Evolutionary conservation across 2,797 vertebrate species (phyloP).

Genomic region (Nothura maculosa): DNA sequence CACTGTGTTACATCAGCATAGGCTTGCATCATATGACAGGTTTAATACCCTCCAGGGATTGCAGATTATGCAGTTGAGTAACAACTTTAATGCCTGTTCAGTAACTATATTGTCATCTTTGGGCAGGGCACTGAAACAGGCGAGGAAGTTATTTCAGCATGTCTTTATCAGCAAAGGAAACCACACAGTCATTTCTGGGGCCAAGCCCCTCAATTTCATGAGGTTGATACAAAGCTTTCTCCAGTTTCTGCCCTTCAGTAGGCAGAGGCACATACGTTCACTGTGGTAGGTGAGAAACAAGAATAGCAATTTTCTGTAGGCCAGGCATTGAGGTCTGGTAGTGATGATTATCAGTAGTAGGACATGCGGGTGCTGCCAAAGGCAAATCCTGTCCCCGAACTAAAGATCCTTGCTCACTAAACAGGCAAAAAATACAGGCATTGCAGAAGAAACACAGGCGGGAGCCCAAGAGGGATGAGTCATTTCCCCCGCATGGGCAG

Average conservation of each 20-base stretch:
- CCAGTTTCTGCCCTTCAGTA: background rate
- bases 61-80: background rate
- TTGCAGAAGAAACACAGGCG: background rate
- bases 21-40: background rate
- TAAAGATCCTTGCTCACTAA: background rate
- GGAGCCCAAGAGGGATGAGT: background rate
- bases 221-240: background rate
- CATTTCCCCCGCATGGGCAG: background rate
- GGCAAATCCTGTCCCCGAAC: background rate
- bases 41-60: background rate
- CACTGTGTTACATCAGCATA: background rate
- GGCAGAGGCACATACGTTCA: fast-evolving
- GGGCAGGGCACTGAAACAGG: fast-evolving
- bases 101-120: background rate
- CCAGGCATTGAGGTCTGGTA: background rate
- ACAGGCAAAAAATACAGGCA: background rate
- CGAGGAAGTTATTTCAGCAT: background rate
- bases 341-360: fast-evolving
- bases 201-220: background rate
- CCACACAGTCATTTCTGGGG: background rate
- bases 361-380: background rate
- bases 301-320: background rate
- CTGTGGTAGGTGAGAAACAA: fast-evolving
- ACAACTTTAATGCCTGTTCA: background rate
- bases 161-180: background rate